phyloP scores from a whole-genome alignment of 2,113 vertebrate genomes.

The Hypanus sabinus region DNA sequence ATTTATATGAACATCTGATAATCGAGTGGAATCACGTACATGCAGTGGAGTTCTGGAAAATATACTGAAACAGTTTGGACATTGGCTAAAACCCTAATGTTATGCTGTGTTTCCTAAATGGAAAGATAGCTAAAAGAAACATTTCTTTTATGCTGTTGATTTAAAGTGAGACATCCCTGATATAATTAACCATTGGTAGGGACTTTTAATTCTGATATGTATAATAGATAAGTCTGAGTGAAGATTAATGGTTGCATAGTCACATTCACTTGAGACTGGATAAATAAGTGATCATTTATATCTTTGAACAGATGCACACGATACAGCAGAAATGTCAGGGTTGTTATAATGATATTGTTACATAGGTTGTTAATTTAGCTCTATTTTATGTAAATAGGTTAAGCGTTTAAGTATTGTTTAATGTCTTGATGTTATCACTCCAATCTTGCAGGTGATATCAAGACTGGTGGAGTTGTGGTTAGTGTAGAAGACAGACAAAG shows the following conservation, averaged over 20 bases:
- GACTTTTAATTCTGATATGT: not conserved
- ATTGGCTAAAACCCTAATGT: not conserved
- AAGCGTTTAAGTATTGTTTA: not conserved
- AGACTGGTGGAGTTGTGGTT: no score
- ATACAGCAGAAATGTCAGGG: not conserved
- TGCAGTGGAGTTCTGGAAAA: not conserved
- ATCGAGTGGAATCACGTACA: not conserved
- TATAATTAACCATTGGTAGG: not conserved
- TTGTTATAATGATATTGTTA: conserved; percentile 1
- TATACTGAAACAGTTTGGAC: not conserved
- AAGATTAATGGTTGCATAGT: not conserved
- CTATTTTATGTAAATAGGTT: not conserved
- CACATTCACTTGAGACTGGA: not conserved
- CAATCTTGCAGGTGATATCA: not conserved
- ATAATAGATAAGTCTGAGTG: not conserved
- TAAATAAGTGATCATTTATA: not conserved
- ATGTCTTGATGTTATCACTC: not conserved
- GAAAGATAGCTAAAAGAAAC: not conserved
- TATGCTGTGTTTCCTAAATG: not conserved
- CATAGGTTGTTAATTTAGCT: not conserved
- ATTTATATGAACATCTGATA: not conserved
- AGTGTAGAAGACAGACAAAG: no score
- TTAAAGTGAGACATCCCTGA: not conserved
- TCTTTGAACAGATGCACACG: not conserved
- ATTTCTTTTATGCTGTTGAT: not conserved